Base-by-base conservation (phyloP, 2,797 vertebrate genomes). In the Myotis planiceps region DNA sequence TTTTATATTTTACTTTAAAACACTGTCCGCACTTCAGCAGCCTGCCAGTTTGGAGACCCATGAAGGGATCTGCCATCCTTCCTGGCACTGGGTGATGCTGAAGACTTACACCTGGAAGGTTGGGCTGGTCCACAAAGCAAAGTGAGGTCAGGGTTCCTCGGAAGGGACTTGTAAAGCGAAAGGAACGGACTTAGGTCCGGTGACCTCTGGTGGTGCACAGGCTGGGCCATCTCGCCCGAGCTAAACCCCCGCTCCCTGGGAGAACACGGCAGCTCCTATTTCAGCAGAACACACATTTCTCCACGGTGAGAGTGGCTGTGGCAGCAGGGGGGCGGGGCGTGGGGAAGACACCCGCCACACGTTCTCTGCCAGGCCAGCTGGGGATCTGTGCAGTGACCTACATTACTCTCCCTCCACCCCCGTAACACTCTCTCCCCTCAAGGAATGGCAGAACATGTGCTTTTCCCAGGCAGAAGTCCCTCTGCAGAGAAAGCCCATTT, bases 301-400 rank as follows among this genome's bases (percentile, higher is more conserved):
- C 58, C 81, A 82, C 5, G 10, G 96, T 81, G 58, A 80, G 95
- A 96, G 76, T 69, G 88, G 87, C 75, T 8, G 42, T 7, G 32
- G 87, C 66, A 90, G 85, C 34, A 72, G 88, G 78, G 29, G 65
- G 42, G 80, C 12, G 1, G 8, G 29, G 63, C 29, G 51, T 5
- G 45, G 51, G 29, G 72, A 29, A 51, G 92, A 65, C 8, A 29
- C 15, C 6, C 27, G 45, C 65, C 2, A 37, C 12, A 37, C 34
- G 39, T 93, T 75, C 94, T 95, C 49, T 80, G 68, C 97, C 78
- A 95, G 83, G 32, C 72, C n/a, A 86, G 5, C 2, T 90, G 47
- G 15, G 92, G 88, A 90, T 84, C 7, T 37, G 55, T 93, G 87
- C 96, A 51, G 1, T 32, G 96, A 89, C 96, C 92, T 82, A 68